Evolutionary conservation across 2,113 vertebrate species (phyloP), one percentile per base, ranked within the genome.

Genomic region (Pyxicephalus adspersus): DNA sequence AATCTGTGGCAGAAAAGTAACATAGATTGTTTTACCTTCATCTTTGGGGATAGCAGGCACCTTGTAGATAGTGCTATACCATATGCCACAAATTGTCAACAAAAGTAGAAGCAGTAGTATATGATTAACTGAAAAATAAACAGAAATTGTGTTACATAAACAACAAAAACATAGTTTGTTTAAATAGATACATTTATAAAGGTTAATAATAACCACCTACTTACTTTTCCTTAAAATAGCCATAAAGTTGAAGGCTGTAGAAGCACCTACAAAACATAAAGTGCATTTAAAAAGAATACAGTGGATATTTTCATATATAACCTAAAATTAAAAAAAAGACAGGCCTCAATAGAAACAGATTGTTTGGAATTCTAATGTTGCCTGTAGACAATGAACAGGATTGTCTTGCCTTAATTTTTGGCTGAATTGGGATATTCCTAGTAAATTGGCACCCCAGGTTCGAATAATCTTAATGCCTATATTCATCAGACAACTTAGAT

Each of bases 71-170:
- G 92, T 92, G 76, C 91, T 97, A 84, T 96, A 96, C 29, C 98
- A 91, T 71, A 98, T 92, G 80, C 93, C 87, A 0, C 92, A 94
- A 57, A 94, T 77, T 55, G 97, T 90, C 86, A 98, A 85, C 52
- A 96, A 79, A 84, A 99, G 93, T 83, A 98, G 90, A 77, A 95
- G 85, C 64, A 97, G 86, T 77, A 98, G 89, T 77, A 95, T 85
- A 72, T 92, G 94, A 82, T 98, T 98, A 86, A 95, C 94, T 95
- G 87, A 84, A 92, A 91, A 0, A 20, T 31, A 64, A 3, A 34
- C 18, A 18, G 34, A 31, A 31, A 34, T 16, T 19, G 19, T 3
- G 20, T 67, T 67, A 67, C 34, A 34, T 65, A 34, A 18, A 13
- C 38, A 45, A 4, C 20, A 65, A 66, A 38, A 29, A 2, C 38